Evolutionary conservation across 1,140 invertebrate species (phyloP), one percentile per base, ranked within the genome.

Genomic region (Rhyacophila brunnea): DNA sequence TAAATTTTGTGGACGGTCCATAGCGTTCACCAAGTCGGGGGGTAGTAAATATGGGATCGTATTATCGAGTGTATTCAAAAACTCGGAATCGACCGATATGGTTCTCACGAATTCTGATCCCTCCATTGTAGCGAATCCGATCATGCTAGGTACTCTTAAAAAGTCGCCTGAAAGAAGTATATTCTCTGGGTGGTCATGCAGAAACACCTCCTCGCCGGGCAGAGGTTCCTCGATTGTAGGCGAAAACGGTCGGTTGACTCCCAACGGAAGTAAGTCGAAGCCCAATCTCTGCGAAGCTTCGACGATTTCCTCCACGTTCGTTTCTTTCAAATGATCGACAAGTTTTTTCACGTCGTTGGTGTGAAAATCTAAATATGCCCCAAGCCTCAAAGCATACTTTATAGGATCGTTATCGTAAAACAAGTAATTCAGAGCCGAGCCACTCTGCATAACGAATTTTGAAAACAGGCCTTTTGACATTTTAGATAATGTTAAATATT

Each of bases 391-490:
- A 1, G 83, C 79, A 62, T 80, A 77, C 52, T 72, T 70, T 14
- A 71, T 63, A 0, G 82, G 74, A 51, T 81, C 70, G 14, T 68
- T 65, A 19, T 81, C 69, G 2, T 81, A 71, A 13, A 82, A 76
- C 85, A 84, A 87, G 7, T 80, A 71, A 66, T 75, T 78, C 11
- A 84, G 67, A 34, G 81, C 79, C 6, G 80, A 79, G 10, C 85
- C 85, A 69, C 82, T 82, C 75, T 80, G 23, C 23, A 28, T 28
- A 28, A 28, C 9, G 23, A 28, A 3, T 28, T 28, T 28, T 28
- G 23, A 28, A 35, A 71, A 73, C 10, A 72, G 52, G 14, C 68
- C 70, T 62, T 47, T 28, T 14, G 58, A 18, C 58, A 65, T 58
- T 1, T 58, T 42, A 19, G 66, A 70, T 38, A 66, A 45, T 6